Percentiles rank a stretch among this genome's conserved stretches.
Conservation (phyloP, 2,113 vertebrate species). For the Ptilonorhynchus violaceus region DNA sequence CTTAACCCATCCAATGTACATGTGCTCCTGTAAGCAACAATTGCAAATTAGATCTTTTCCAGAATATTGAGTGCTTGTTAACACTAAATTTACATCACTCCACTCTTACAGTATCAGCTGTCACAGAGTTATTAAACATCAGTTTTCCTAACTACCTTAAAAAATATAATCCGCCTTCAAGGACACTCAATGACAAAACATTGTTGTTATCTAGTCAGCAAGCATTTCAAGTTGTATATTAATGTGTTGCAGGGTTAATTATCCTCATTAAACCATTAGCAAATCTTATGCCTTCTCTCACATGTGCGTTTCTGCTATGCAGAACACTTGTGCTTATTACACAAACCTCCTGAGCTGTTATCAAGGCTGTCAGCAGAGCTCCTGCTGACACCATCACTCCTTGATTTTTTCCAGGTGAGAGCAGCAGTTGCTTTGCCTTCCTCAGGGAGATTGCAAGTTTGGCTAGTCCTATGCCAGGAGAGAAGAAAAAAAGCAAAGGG, state of each 20-base stretch:
- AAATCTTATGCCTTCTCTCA: background rate
- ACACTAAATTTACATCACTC: background rate
- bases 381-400: background rate
- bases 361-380: background rate
- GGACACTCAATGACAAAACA: background rate
- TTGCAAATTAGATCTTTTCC: background rate
- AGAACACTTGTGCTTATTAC: background rate
- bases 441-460: background rate
- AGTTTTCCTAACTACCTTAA: background rate
- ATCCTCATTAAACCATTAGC: background rate
- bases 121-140: background rate
- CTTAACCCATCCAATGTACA: fast-evolving
- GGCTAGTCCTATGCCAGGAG: background rate
- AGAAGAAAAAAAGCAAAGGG: background rate
- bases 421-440: background rate
- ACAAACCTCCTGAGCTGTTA: background rate
- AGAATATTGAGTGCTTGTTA: background rate
- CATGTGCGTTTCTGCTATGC: background rate
- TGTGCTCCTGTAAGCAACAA: background rate
- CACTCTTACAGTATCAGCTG: background rate
- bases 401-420: background rate
- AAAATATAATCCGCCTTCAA: background rate
- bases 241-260: background rate
- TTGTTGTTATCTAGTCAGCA: background rate
- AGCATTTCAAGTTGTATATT: background rate